phyloP scores from a whole-genome alignment of 2,797 vertebrate genomes.

The Hylomyscus alleni region DNA sequence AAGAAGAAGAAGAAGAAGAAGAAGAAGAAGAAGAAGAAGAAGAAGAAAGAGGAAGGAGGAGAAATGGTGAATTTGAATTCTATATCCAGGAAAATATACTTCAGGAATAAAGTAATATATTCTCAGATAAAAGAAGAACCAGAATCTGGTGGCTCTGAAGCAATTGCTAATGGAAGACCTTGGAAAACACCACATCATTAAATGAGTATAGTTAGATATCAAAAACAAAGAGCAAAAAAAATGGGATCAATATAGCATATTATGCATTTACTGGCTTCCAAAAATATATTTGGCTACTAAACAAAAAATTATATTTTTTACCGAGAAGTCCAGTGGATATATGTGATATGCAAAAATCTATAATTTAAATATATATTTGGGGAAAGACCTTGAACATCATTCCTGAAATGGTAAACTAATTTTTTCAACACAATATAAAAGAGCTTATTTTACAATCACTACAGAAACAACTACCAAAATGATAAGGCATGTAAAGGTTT shows the following conservation, averaged over 20 bases:
- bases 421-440: not conserved
- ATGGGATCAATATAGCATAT: not conserved
- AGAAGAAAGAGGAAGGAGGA: not conserved
- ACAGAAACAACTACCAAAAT: conserved; percentile 21
- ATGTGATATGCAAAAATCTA: not conserved
- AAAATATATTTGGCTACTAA: not conserved
- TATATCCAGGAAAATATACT: not conserved
- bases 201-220: not conserved
- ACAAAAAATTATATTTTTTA: not conserved
- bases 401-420: not conserved
- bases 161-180: not conserved
- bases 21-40: fast-evolving
- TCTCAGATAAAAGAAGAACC: not conserved
- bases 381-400: not conserved
- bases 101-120: not conserved
- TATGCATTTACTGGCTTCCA: not conserved
- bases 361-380: not conserved
- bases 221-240: not conserved
- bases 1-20: too few relatives aligned
- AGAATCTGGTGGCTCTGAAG: not conserved
- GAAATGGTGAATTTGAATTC: not conserved
- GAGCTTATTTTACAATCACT: not conserved
- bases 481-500: not conserved
- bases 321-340: not conserved
- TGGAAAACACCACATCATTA: not conserved